A percentile compares a stretch with the other conserved stretches of the same genome.
These are phyloP conservation scores for Istiophorus platypterus DNA, from an alignment of 2,113 vertebrate genomes.

Conservation along the genomic window DNA sequence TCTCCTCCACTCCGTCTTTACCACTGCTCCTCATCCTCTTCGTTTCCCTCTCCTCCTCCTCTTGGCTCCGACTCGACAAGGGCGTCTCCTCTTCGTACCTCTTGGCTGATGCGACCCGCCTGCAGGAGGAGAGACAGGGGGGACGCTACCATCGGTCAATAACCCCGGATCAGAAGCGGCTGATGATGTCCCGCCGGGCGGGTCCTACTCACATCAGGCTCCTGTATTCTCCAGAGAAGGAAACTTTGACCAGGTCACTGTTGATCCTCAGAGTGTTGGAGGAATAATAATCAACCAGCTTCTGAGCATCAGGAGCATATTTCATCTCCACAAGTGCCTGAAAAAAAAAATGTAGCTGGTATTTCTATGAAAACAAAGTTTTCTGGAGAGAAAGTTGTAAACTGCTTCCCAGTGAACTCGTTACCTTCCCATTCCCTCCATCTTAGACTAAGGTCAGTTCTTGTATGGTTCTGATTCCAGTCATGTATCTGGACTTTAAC, in stretches of 20 bases:
- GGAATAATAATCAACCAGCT: constrained; percentile 78
- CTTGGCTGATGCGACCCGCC: constrained; percentile 42
- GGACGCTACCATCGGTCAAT: rapidly evolving
- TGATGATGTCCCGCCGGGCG: no score
- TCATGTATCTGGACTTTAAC: no score
- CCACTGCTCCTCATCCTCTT: constrained; percentile 28
- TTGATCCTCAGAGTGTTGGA: constrained; percentile 75
- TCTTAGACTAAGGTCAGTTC: neutral
- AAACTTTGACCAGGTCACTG: constrained; percentile 62
- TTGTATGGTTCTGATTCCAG: no score
- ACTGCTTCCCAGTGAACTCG: no score
- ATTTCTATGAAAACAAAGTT: neutral
- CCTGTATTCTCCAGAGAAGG: constrained; percentile 77
- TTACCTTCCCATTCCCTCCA: neutral
- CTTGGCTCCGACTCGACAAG: constrained; percentile 31
- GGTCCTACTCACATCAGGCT: constrained; percentile 73
- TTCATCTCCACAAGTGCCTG: constrained; percentile 83
- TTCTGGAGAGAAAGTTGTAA: no score
- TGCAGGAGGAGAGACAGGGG: constrained; percentile 2
- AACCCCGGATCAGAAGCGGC: neutral
- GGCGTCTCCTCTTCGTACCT: constrained; percentile 21
- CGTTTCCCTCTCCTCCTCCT: neutral
- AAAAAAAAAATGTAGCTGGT: neutral
- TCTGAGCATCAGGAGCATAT: constrained; percentile 68
- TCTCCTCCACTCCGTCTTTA: neutral